Evolutionary conservation across 2,113 vertebrate species (phyloP).

Genomic region (Platysternon megacephalum): DNA sequence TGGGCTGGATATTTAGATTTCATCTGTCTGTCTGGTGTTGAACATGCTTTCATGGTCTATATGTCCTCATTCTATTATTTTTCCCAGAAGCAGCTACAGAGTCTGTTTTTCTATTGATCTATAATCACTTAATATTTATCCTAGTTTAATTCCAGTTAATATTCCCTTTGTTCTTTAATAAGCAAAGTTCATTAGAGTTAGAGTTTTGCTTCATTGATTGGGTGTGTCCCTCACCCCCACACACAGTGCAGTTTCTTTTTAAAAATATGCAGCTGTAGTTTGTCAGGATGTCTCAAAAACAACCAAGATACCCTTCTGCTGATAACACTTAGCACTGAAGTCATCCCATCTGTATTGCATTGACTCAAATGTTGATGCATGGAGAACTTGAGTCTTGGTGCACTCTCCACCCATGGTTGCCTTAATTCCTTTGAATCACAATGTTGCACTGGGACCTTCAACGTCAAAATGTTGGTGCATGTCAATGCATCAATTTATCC

Average conservation of each 20-base stretch:
- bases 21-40: not conserved
- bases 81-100: too few species aligned
- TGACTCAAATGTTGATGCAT: not conserved
- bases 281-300: slow-evolving; percentile 18
- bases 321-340: not conserved
- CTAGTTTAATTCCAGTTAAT: not conserved
- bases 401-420: not conserved
- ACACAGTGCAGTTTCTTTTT: fast-evolving
- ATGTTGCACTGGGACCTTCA: not conserved
- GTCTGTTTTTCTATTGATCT: not conserved
- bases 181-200: fast-evolving
- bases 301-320: not conserved
- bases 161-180: not conserved
- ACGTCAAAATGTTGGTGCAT: not conserved
- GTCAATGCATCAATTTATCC: not conserved
- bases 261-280: not conserved
- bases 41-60: not conserved
- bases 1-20: not conserved
- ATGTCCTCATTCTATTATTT: not conserved
- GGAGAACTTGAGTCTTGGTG: not conserved
- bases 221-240: not conserved
- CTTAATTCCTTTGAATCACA: not conserved
- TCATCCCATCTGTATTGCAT: not conserved
- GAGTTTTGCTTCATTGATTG: not conserved
- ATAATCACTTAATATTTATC: slow-evolving; percentile 28